Percentiles rank a stretch among this genome's conserved stretches.
phyloP scores from a whole-genome alignment of 1,140 invertebrate species.

The Cherax quadricarinatus region DNA sequence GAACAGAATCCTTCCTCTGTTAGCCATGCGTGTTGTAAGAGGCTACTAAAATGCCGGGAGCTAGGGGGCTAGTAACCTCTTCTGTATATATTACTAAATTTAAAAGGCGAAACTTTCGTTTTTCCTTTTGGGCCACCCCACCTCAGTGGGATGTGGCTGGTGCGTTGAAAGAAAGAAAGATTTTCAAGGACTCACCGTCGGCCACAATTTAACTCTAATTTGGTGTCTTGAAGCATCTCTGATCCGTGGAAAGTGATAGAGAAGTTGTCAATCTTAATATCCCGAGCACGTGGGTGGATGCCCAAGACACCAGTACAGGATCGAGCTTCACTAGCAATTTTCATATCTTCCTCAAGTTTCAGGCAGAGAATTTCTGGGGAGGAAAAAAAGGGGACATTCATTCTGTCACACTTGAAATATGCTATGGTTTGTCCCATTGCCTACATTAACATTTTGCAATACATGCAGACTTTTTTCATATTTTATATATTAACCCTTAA shows the following conservation, averaged over 20 bases:
- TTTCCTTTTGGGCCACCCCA: no score
- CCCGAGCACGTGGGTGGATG: constrained; percentile 95
- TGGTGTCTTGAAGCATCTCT: constrained; percentile 96
- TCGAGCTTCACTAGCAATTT: constrained; percentile 93
- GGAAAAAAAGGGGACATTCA: constrained; percentile 53
- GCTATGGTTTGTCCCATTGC: background rate
- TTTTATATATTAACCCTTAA: no score
- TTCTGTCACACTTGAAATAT: background rate
- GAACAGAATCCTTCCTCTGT: no score
- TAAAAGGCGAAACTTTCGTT: no score
- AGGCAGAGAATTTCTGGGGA: constrained; percentile 87
- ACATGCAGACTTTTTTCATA: no score
- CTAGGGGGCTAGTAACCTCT: no score
- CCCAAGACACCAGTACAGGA: constrained; percentile 96
- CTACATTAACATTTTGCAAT: background rate
- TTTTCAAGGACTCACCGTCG: constrained; percentile 76
- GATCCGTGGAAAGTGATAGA: constrained; percentile 98
- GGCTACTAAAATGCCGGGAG: no score
- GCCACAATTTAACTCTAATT: constrained; percentile 97
- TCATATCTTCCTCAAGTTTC: constrained; percentile 92
- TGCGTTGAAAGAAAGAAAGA: no score
- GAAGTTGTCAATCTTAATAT: constrained; percentile 98
- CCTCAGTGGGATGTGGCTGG: no score
- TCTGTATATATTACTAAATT: no score
- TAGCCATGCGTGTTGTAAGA: no score